A percentile compares a stretch with the other conserved stretches of the same genome.
phyloP scores from a whole-genome alignment of 2,888 invertebrate genomes.

The Drosophila anomelani region DNA sequence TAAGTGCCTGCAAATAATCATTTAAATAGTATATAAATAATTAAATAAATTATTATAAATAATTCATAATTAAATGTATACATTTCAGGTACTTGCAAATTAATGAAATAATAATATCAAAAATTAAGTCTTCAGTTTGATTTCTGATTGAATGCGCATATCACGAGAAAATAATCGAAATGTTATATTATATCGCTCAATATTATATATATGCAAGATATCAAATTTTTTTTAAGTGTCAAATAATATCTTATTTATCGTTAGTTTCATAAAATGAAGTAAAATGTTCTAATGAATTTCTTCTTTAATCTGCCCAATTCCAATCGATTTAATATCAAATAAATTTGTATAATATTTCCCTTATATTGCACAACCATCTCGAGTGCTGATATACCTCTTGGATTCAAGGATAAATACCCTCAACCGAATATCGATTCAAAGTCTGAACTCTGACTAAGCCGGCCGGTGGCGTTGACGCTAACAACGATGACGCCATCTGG shows the following conservation, averaged over 20 bases:
- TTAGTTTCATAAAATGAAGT: too few species aligned
- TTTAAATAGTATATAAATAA: background rate
- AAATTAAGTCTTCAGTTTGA: background rate
- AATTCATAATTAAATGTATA: background rate
- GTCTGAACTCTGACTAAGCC: constrained; percentile 47
- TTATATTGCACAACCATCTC: too few species aligned
- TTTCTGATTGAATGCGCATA: too few species aligned
- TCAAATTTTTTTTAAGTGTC: too few species aligned
- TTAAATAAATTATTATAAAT: too few species aligned
- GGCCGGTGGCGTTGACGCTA: constrained; percentile 49
- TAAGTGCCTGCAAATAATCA: background rate
- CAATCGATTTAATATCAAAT: background rate
- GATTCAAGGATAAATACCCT: background rate
- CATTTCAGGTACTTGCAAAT: background rate
- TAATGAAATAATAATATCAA: background rate
- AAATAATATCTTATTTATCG: background rate
- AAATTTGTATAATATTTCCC: background rate
- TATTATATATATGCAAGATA: too few species aligned
- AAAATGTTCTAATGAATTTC: too few species aligned
- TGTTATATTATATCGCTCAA: too few species aligned
- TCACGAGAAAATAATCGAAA: too few species aligned
- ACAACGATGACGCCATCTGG: constrained; percentile 69
- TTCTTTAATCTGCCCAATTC: background rate
- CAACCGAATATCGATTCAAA: constrained; percentile 41
- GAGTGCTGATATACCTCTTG: background rate